Conservation (phyloP, 2,797 vertebrate species). For the Takifugu ocellatus region DNA sequence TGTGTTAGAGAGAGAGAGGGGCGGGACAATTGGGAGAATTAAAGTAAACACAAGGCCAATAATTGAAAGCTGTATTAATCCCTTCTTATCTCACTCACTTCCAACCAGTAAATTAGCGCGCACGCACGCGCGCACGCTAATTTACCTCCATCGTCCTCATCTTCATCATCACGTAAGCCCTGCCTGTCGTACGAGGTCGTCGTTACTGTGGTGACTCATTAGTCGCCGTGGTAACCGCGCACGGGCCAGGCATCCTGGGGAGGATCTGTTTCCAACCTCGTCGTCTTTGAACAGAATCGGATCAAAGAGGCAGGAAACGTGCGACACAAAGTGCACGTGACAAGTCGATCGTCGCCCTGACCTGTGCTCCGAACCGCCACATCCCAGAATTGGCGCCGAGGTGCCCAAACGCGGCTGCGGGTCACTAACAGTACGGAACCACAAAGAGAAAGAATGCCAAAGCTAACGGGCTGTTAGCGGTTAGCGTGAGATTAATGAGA, state of each 20-base stretch:
- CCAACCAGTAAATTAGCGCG: slow-evolving; percentile 7
- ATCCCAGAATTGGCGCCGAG: too few species aligned
- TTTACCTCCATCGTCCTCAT: too few species aligned
- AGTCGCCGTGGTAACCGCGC: slow-evolving; percentile 43
- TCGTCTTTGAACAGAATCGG: slow-evolving; percentile 9
- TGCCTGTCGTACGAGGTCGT: slow-evolving; percentile 10
- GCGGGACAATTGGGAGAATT: not conserved
- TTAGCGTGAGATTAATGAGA: slow-evolving; percentile 33
- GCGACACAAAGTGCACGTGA: too few species aligned
- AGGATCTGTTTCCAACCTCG: too few species aligned
- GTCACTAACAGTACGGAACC: too few species aligned
- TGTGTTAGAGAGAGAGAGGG: slow-evolving; percentile 1
- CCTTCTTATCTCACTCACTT: slow-evolving; percentile 31
- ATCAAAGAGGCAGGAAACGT: too few species aligned
- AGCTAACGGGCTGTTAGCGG: too few species aligned
- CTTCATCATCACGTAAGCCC: slow-evolving; percentile 8
- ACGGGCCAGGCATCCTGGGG: slow-evolving; percentile 17
- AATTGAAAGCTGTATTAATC: slow-evolving; percentile 51
- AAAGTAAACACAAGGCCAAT: slow-evolving; percentile 33
- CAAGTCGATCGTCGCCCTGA: too few species aligned
- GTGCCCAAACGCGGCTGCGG: too few species aligned
- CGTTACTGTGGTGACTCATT: slow-evolving; percentile 40
- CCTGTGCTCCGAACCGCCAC: too few species aligned
- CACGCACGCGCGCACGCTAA: slow-evolving; percentile 8
- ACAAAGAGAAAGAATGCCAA: too few species aligned